Base-by-base conservation (phyloP, 2,888 invertebrate species). In the Acanthopleura granulata region DNA sequence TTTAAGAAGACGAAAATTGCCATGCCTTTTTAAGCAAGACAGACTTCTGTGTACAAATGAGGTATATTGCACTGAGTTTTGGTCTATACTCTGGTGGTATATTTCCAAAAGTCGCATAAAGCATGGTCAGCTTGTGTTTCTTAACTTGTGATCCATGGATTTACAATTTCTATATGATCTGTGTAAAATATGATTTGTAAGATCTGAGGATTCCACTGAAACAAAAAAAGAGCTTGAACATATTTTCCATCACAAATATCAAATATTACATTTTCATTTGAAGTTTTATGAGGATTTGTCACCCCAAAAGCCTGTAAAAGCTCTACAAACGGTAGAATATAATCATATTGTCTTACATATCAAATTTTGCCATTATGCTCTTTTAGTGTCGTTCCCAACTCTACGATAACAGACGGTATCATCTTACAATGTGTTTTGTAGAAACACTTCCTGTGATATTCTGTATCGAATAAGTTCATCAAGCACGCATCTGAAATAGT, bases 41-140 rank as follows among this genome's bases (percentile, higher is more conserved):
- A 22, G 66, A 22, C 25, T 27, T 75, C 9, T 61, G 71, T 15
- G 76, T 50, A 49, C 50, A 71, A 30, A 76, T 22, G 22, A 76
- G 70, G 12, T 72, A 62, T 4, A 75, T 76, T 18, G 61, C 29
- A 30, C 14, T 62, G n/a, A 76, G 62, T 29, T 51, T 51, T 49
- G 76, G 75, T 40, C 74, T 40, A 30, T 61, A 72, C 29, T 76
- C 1, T 18, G 72, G 61, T 25, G 76, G 76, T 14, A 76, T 74
- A 51, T 76, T 76, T 25, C 25, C 49, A 14, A 76, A n/a, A 16
- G 74, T 51, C 29, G 29, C 76, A 75, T 75, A 75, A 27, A 76
- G 72, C 76, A 76, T 76, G n/a, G 74, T 49, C 16, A 76, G 29
- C 66, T 76, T 76, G 40, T 76, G 76, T 75, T 76, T 76, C 40